Conservation (phyloP, 2,797 vertebrate genomes). For the Arnoldichthys spilopterus region DNA sequence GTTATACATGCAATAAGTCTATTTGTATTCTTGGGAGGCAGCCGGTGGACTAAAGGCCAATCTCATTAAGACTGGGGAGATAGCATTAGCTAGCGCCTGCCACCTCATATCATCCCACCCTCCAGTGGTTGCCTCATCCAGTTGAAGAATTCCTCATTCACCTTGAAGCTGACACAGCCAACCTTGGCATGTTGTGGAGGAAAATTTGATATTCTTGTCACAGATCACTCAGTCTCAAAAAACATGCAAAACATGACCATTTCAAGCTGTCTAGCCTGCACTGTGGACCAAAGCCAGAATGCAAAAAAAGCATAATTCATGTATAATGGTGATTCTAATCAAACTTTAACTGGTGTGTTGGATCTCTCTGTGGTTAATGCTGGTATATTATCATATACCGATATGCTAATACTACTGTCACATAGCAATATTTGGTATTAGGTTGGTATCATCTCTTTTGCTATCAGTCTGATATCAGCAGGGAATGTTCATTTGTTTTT, state of each 20-base stretch:
- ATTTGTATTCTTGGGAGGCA: slow-evolving; percentile 31
- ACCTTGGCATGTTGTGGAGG: neutral
- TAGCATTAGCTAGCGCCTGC: neutral
- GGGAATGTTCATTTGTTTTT: too few relatives aligned
- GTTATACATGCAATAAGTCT: neutral
- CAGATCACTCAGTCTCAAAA: neutral
- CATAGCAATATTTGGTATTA: too few relatives aligned
- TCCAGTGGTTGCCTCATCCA: neutral
- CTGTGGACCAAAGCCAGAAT: neutral
- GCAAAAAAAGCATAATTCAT: neutral
- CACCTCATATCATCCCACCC: slow-evolving; percentile 20
- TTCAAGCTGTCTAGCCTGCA: neutral
- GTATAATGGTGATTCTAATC: neutral
- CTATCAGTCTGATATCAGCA: too few relatives aligned
- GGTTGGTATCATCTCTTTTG: too few relatives aligned
- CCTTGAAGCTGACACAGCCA: slow-evolving; percentile 27
- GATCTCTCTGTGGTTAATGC: neutral
- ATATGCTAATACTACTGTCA: too few relatives aligned
- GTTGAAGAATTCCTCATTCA: slow-evolving; percentile 16
- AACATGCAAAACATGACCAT: slow-evolving; percentile 2
- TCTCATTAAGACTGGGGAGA: slow-evolving; percentile 23
- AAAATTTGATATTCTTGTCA: slow-evolving; percentile 28
- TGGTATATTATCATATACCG: neutral
- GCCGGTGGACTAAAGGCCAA: slow-evolving; percentile 30
- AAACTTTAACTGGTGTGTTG: neutral